Conservation (phyloP, 30 jellyfish, hydroid and myxozoan genomes). For the Phacellophora camtschatica region DNA sequence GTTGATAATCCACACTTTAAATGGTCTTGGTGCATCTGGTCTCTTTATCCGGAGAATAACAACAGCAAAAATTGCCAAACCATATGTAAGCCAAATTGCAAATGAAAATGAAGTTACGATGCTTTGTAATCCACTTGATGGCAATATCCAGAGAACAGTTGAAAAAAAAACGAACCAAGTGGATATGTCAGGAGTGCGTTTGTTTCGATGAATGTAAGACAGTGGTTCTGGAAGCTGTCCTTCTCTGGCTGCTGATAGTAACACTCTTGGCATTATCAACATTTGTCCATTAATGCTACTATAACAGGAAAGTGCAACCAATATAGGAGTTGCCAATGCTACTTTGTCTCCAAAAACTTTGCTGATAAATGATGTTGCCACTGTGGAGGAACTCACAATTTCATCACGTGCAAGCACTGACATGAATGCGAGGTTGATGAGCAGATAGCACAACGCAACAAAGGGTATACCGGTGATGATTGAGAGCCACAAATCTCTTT, state of each 20-base stretch:
- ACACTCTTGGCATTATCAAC: conserved; percentile 6
- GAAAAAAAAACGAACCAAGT: background rate
- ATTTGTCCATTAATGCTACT: conserved; percentile 11
- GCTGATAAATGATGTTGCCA: conserved; percentile 12
- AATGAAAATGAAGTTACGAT: conserved; percentile 3
- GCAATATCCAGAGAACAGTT: background rate
- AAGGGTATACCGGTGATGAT: conserved; percentile 15
- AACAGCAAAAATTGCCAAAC: conserved; percentile 28
- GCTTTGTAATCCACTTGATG: background rate
- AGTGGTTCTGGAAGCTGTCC: conserved; percentile 51
- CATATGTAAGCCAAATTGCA: conserved; percentile 43
- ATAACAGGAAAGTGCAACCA: conserved; percentile 11
- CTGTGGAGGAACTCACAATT: conserved; percentile 27
- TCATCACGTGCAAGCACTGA: conserved; percentile 28
- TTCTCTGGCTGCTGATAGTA: conserved; percentile 43
- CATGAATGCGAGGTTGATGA: conserved; percentile 18
- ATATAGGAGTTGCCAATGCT: conserved; percentile 5
- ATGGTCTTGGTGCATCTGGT: conserved; percentile 41
- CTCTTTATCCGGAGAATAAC: conserved; percentile 5
- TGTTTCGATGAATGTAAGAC: conserved; percentile 8
- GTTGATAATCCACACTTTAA: conserved; percentile 53
- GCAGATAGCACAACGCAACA: background rate
- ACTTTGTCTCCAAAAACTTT: conserved; percentile 18
- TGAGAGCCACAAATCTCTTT: conserved; percentile 31
- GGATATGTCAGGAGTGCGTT: conserved; percentile 40